Conservation (phyloP, 2,113 vertebrate genomes). For the Phylloscopus trochiloides region DNA sequence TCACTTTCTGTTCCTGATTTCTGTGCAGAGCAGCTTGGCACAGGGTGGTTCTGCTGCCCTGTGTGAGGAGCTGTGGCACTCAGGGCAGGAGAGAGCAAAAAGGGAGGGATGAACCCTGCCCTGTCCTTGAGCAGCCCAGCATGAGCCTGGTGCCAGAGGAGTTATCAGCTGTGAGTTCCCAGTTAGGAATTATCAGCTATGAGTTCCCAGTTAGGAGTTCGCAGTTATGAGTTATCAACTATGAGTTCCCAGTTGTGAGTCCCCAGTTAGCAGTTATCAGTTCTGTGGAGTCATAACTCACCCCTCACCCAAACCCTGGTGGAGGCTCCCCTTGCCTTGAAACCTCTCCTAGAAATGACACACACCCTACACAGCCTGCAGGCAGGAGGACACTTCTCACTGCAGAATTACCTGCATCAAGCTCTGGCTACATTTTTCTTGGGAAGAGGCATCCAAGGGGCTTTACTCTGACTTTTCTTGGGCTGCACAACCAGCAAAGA, state of each 20-base stretch:
- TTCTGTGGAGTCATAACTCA: neutral
- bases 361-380: neutral
- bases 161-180: no score
- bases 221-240: neutral
- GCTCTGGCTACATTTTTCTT: neutral
- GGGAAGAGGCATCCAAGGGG: neutral
- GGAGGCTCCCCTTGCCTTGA: neutral
- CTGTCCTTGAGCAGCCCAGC: neutral
- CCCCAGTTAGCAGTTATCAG: neutral
- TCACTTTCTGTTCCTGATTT: neutral
- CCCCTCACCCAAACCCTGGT: neutral
- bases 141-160: neutral
- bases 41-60: accelerated
- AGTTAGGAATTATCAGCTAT: neutral
- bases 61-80: neutral
- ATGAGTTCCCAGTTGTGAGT: no score
- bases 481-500: neutral
- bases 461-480: neutral
- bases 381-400: neutral
- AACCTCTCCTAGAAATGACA: neutral
- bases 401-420: neutral
- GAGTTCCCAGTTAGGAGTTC: neutral
- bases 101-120: neutral
- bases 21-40: neutral
- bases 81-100: neutral